Evolutionary conservation across 92 coral and sea anemone genomes (phyloP), one percentile per base, ranked within the genome.

Genomic region (Muricea muricata): DNA sequence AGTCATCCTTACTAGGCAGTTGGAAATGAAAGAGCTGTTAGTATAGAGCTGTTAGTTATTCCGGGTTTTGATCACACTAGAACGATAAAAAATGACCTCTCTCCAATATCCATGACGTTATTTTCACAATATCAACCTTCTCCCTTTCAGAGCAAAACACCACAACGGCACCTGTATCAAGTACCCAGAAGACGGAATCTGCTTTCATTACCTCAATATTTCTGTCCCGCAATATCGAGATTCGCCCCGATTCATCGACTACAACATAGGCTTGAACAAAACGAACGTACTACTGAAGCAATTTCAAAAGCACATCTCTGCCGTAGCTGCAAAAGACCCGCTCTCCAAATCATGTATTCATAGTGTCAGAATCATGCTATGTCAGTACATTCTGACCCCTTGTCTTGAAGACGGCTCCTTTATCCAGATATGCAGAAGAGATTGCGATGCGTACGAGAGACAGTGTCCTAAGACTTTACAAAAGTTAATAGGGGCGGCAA

Each of bases 301-400:
- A 21, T 87, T 87, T 0, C 56, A 83, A 20, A 0, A 13, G 0
- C 70, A 92, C 30, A 89, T 97, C 4, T 68, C 67, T 24, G 23
- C 26, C 10, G 71, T 86, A 1, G 93, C 72, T 24, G 28, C 65
- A 26, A 85, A 90, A 46, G 77, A 42, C 1, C 9, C 58, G 39
- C 15, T n/a, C n/a, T n/a, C 71, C 29, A 39, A 56, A 20, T 42
- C 76, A 40, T 97, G 99, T 73, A 73, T 52, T n/a, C 60, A 84
- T 66, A 82, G 89, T 28, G 37, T 97, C 46, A 21, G 76, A 4
- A 92, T 86, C 56, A 35, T 97, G 85, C 47, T 97, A 45, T 97
- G 99, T 34, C 99, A 97, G 2, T 97, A 97, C 48, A 93, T 93
- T 0, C 56, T 93, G 17, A 91, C 93, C 0, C 99, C 99, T 0